Evolutionary conservation across 2,888 invertebrate genomes (phyloP).

Genomic region (Dascillus cervinus): DNA sequence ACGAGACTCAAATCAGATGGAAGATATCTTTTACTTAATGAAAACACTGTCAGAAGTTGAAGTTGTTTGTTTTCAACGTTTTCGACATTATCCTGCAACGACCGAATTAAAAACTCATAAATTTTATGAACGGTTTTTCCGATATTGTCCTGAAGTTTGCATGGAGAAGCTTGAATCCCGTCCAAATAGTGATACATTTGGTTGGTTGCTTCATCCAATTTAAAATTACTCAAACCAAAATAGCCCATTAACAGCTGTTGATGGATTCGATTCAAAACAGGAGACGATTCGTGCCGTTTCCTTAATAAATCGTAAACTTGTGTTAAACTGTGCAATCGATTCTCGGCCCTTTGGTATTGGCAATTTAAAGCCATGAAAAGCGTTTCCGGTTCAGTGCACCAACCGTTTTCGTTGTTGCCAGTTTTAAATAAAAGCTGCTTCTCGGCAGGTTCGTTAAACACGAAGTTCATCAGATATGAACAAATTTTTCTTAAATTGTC

Average conservation of each 20-base stretch:
- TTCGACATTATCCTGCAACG: slow-evolving; percentile 35
- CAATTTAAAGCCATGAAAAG: slow-evolving; percentile 31
- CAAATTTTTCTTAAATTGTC: slow-evolving; percentile 29
- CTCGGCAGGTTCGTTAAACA: slow-evolving; percentile 34
- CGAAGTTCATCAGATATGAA: slow-evolving; percentile 31
- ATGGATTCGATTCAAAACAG: slow-evolving; percentile 40
- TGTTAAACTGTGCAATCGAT: slow-evolving; percentile 33
- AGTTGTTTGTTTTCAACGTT: slow-evolving; percentile 38
- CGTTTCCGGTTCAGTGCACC: slow-evolving; percentile 34
- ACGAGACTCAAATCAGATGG: slow-evolving; percentile 50
- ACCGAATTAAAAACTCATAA: slow-evolving; percentile 45
- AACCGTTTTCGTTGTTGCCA: slow-evolving; percentile 29
- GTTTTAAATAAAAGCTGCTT: slow-evolving; percentile 23
- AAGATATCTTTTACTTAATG: slow-evolving; percentile 48
- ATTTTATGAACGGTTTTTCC: slow-evolving; percentile 47
- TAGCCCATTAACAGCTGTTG: slow-evolving; percentile 49
- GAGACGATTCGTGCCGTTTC: slow-evolving; percentile 28
- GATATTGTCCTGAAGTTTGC: slow-evolving; percentile 46
- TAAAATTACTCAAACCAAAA: slow-evolving; percentile 43
- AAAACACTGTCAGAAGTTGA: slow-evolving; percentile 47
- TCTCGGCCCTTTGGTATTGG: slow-evolving; percentile 34
- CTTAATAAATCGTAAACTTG: slow-evolving; percentile 35
- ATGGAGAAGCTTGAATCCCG: slow-evolving; percentile 46
- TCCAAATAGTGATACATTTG: slow-evolving; percentile 51
- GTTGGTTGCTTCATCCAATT: slow-evolving; percentile 35